Base-by-base conservation (phyloP, 2,797 vertebrate genomes). In the Pelochelys cantorii region DNA sequence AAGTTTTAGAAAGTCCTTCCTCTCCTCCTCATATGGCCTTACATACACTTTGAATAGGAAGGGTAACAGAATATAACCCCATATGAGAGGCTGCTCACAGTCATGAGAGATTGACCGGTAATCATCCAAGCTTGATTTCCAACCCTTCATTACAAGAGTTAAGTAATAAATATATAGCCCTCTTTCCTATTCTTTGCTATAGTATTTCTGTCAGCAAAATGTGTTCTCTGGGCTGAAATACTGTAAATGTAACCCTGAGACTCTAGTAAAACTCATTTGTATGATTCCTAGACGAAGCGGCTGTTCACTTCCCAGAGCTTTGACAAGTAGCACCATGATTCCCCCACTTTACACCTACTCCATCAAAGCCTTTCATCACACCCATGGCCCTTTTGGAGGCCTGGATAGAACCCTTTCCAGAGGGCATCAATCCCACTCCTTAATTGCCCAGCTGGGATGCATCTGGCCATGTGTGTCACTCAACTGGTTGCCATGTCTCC, bases 371-470 rank as follows among this genome's bases (percentile, higher is more conserved):
- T 18, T 86, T 59, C 20, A 34, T 25, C 57, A 9, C 60, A 60
- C n/a, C 53, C 17, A 68, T 13, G 34, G 48, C 74, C 23, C 42
- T 48, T 77, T 52, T 5, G 13, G 14, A 77, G 12, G 74, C 27
- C 14, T 52, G 12, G 74, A 52, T 4, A 52, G 42, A 27, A 77
- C 42, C 71, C 74, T 48, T 52, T 29, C 15, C 42, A 48, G n/a
- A 83, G 9, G 71, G 27, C 14, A 48, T 79, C 60, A 75, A 54
- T 9, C 42, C 20, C 18, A 12, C n/a, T 88, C 20, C 11, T 84
- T 2, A 0, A 0, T 13, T 87, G 57, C 81, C 90, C 37, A 55
- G 11, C 14, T 0, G 1, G 0, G 0, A 83, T 91, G 42, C 11
- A 80, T 87, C n/a, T 79, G 57, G 79, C 88, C 84, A 83, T 27